Evolutionary conservation across 2,113 vertebrate species (phyloP), one percentile per base, ranked within the genome.

Genomic region (Ciconia stormi): DNA sequence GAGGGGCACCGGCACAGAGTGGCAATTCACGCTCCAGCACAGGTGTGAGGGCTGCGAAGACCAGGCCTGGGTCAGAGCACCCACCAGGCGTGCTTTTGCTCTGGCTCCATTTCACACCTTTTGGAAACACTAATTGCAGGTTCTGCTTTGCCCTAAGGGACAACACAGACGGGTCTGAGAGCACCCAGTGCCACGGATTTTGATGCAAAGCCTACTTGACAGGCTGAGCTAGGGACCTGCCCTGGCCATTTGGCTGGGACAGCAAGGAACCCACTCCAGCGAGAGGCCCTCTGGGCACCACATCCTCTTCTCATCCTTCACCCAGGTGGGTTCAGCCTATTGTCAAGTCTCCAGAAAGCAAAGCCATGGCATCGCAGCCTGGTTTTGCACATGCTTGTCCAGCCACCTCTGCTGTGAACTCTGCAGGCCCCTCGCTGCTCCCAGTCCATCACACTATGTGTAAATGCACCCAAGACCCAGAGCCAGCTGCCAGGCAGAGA

Each of bases 1-100:
- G 87, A 67, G 65, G 79, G 89, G 92, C 87, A 92, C 20, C 42
- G 10, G 88, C 90, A 97, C 96, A 97, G 96, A 94, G 83, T 13
- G n/a, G 92, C 79, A 34, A 97, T 97, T 97, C 96, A 97, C 49
- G 5, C 67, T 52, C 40, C 1, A 0, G n/a, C 4, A 3, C 97
- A 97, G 96, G 94, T 97, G 96, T 11, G 7, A 84, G 81, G 58
- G 63, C 81, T 59, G 55, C 11, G 7, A 92, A 59, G 42, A 92
- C 34, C 87, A 81, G 88, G 70, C 66, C 52, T 7, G 26, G 87
- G 83, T 61, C 81, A 91, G 42, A 93, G 90, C 82, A 85, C 73
- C 78, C 91, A 93, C 55, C 0, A 0, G 44, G 86, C 47, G 30
- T 72, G 90, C 85, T 83, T 89, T 85, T 29, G 63, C 86, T 91